Conservation (phyloP, 2,888 invertebrate species). For the Shargacucullia verbasci region DNA sequence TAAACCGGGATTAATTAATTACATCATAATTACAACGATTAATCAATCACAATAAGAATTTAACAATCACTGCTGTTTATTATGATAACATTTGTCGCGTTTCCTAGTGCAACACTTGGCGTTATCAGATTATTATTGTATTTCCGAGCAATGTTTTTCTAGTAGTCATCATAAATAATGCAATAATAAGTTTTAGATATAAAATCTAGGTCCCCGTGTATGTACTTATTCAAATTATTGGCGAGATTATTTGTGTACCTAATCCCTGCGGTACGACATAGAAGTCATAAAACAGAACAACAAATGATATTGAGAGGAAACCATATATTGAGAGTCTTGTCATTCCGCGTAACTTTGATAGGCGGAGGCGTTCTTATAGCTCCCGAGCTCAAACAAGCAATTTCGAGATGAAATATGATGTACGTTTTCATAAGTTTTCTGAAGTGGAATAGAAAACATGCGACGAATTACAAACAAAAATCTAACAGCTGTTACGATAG, state of each 20-base stretch:
- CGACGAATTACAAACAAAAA: too few species aligned
- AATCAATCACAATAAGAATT: slow-evolving; percentile 28
- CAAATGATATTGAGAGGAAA: slow-evolving; percentile 36
- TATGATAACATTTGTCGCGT: too few species aligned
- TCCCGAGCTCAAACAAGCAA: slow-evolving; percentile 46
- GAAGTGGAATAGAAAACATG: too few species aligned
- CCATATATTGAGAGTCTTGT: slow-evolving; percentile 34
- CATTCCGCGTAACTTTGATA: slow-evolving; percentile 44
- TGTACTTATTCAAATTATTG: too few species aligned
- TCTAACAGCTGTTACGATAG: too few species aligned
- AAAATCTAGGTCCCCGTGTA: too few species aligned
- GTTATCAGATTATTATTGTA: too few species aligned
- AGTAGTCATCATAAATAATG: slow-evolving; percentile 12
- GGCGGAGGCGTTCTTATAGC: slow-evolving; percentile 26
- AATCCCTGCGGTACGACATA: slow-evolving; percentile 35
- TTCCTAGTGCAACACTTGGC: too few species aligned
- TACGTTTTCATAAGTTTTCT: slow-evolving; percentile 30
- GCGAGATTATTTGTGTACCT: slow-evolving; percentile 34
- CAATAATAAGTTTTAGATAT: slow-evolving; percentile 19
- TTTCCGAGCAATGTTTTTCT: not conserved
- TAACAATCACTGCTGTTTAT: slow-evolving; percentile 12
- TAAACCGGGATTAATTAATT: slow-evolving; percentile 33
- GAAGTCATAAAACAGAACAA: slow-evolving; percentile 36
- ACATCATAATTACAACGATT: slow-evolving; percentile 10
- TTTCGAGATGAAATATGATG: slow-evolving; percentile 32